Percentiles rank a stretch among this genome's conserved stretches.
Evolutionary conservation across 1,140 invertebrate species (phyloP).

Genomic region (Brachionus koreanus): DNA sequence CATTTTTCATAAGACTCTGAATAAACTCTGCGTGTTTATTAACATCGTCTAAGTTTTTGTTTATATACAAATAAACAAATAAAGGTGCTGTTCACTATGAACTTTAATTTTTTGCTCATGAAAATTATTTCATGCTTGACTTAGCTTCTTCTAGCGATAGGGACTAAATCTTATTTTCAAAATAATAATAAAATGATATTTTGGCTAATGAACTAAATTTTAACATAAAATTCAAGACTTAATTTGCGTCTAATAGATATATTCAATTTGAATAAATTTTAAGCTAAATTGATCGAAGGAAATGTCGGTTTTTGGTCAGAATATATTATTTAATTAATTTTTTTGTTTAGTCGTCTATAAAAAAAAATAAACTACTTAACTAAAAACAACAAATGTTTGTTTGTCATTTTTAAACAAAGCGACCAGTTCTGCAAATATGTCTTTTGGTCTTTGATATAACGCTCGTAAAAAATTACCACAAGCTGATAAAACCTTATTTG

Average conservation of each 20-base stretch:
- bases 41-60: slow-evolving; percentile 13
- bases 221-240: not conserved
- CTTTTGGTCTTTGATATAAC: not conserved
- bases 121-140: not conserved
- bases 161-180: not conserved
- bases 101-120: slow-evolving; percentile 17
- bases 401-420: not conserved
- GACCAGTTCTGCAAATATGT: not conserved
- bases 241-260: not conserved
- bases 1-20: not conserved
- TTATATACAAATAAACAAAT: not conserved
- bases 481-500: not conserved
- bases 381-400: not conserved
- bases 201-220: not conserved
- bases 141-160: not conserved
- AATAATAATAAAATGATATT: not conserved
- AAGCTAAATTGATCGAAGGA: not conserved
- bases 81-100: slow-evolving; percentile 1
- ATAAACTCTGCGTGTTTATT: not conserved
- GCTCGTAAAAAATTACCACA: not conserved
- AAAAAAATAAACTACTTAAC: not conserved
- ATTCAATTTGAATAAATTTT: not conserved
- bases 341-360: not conserved
- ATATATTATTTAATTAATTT: not conserved
- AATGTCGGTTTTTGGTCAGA: not conserved